phyloP scores from a whole-genome alignment of 2,888 invertebrate genomes.

The Lepeophtheirus nordmannii region DNA sequence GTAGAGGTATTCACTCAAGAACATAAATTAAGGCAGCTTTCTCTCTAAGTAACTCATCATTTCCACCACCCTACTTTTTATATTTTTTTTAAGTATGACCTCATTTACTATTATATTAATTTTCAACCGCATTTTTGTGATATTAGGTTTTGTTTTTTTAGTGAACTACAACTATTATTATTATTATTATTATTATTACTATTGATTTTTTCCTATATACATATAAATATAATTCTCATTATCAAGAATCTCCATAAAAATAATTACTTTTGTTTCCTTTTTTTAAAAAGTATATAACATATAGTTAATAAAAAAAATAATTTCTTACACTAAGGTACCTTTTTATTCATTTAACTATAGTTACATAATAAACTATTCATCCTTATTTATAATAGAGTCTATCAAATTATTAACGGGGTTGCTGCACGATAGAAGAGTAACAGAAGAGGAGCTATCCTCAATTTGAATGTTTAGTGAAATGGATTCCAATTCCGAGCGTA shows the following conservation, averaged over 20 bases:
- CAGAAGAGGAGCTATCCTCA: neutral
- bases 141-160: slow-evolving; percentile 1
- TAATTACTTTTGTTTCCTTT: no score
- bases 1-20: no score
- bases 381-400: neutral
- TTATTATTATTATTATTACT: neutral
- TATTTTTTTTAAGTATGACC: slow-evolving; percentile 2
- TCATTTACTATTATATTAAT: neutral
- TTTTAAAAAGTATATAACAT: no score
- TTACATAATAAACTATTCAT: neutral
- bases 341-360: no score
- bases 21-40: no score
- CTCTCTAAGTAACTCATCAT: no score
- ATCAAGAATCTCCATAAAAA: no score
- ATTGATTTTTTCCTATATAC: no score
- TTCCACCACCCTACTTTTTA: neutral
- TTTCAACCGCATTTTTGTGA: neutral
- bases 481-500: neutral
- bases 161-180: neutral
- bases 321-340: no score
- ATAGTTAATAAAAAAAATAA: no score
- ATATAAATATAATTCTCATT: no score
- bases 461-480: neutral
- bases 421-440: neutral
- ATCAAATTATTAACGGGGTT: neutral